Percentiles rank a stretch among this genome's conserved stretches.
Evolutionary conservation across 2,113 vertebrate species (phyloP).

Genomic region (Lanius collurio): DNA sequence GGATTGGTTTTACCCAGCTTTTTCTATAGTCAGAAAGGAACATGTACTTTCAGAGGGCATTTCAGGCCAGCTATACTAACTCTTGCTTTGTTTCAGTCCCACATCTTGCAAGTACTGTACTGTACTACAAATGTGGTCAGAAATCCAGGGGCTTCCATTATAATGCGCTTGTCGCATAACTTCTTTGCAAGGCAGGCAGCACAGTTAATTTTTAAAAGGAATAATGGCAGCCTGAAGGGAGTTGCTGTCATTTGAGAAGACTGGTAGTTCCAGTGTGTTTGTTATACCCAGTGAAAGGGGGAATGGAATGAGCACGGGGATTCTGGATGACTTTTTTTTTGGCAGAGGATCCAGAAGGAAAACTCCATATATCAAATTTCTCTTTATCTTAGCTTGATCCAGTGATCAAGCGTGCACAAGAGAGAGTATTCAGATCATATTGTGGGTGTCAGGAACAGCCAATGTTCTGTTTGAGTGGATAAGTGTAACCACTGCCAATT

Average conservation of each 20-base stretch:
- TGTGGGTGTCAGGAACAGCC: background rate
- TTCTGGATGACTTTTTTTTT: background rate
- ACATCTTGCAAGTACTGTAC: background rate
- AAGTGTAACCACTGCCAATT: background rate
- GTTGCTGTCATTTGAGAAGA: background rate
- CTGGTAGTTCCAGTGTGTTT: background rate
- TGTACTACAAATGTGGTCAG: background rate
- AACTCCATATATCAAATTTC: background rate
- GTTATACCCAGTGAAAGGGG: accelerated
- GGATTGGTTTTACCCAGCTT: background rate
- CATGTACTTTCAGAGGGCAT: background rate
- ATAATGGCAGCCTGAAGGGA: background rate
- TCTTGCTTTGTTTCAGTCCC: background rate
- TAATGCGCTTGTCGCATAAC: background rate
- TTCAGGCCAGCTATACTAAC: background rate
- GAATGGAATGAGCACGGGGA: background rate
- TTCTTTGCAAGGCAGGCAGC: background rate
- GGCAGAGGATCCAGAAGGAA: background rate
- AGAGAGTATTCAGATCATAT: background rate
- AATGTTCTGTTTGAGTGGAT: background rate
- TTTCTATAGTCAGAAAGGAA: background rate
- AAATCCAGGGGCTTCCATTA: background rate
- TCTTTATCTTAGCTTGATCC: background rate
- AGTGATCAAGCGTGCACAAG: background rate
- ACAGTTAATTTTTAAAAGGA: background rate